Evolutionary conservation across 2,113 vertebrate species (phyloP), one percentile per base, ranked within the genome.

Genomic region (Ascaphus truei): DNA sequence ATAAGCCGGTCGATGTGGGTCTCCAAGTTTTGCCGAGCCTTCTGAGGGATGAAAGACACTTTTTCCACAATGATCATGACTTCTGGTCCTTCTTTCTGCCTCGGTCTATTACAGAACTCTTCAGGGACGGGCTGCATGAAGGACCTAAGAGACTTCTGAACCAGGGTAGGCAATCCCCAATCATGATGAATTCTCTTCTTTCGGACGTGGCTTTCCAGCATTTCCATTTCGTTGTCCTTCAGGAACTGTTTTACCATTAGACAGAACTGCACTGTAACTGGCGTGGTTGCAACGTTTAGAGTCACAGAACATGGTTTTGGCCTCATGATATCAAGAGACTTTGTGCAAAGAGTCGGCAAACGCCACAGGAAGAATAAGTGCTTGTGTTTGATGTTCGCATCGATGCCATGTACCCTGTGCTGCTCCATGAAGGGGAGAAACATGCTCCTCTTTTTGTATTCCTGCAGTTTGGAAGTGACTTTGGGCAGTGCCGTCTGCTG

Each of bases 131-230:
- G 25, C 2, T 7, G 23, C 16, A 61, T 7, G 18, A 61, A 73
- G 20, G 20, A 29, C 20, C 1, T 11, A 2, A 30, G 6, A 0
- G 63, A 73, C 5, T 25, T 52, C 8, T 41, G 53, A 34, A 65
- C 12, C 15, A 18, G 23, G 11, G 4, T 20, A 0, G 71, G 47
- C 12, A 53, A 11, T 13, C 62, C 29, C 62, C 55, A 67, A 2
- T 50, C 7, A 2, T 57, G 67, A 4, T 72, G 73, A 52, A 75
- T 13, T 27, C 7, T 71, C 43, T 67, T 73, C 23, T 25, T 50
- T 16, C 7, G 25, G 5, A 68, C 15, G 13, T 76, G 74, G 16
- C 4, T 26, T 45, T 78, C 74, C n/a, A 76, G 52, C 15, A 30
- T 57, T 7, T 59, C 66, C 34, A 22, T 71, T 6, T 36, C 57